Conservation (phyloP, 2,113 vertebrate genomes). For the Mixornis gularis region DNA sequence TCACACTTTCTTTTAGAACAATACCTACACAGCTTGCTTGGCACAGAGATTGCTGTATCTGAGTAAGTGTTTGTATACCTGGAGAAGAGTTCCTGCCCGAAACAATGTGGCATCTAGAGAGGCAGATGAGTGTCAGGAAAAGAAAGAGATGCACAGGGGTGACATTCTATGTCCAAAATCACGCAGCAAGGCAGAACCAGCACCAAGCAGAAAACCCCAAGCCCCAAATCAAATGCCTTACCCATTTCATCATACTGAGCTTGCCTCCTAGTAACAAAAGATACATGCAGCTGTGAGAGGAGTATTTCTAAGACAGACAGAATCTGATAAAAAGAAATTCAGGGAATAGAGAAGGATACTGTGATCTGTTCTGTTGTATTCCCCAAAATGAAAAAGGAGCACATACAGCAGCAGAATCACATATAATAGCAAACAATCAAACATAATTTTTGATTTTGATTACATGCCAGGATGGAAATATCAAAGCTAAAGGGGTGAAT, state of each 20-base stretch:
- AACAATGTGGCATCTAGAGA: neutral
- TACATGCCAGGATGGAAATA: neutral
- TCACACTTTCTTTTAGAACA: neutral
- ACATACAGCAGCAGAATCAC: neutral
- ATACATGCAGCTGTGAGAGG: neutral
- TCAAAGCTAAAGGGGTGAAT: neutral
- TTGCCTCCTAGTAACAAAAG: neutral
- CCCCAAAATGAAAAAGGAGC: neutral
- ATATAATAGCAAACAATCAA: neutral
- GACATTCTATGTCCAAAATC: neutral
- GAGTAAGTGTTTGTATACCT: rapidly evolving
- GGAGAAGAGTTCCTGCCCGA: neutral
- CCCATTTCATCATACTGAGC: neutral
- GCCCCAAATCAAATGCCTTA: neutral
- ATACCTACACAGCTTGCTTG: neutral
- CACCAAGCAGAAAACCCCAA: neutral
- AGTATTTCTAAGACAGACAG: neutral
- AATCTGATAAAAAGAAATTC: neutral
- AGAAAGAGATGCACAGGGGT: neutral
- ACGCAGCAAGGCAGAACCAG: neutral
- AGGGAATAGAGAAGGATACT: neutral
- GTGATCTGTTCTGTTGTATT: neutral
- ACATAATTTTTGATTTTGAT: neutral
- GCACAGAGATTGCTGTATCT: neutral
- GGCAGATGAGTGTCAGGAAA: neutral